Base-by-base conservation (phyloP, 2,888 invertebrate genomes). In the Drosophila mulleri region DNA sequence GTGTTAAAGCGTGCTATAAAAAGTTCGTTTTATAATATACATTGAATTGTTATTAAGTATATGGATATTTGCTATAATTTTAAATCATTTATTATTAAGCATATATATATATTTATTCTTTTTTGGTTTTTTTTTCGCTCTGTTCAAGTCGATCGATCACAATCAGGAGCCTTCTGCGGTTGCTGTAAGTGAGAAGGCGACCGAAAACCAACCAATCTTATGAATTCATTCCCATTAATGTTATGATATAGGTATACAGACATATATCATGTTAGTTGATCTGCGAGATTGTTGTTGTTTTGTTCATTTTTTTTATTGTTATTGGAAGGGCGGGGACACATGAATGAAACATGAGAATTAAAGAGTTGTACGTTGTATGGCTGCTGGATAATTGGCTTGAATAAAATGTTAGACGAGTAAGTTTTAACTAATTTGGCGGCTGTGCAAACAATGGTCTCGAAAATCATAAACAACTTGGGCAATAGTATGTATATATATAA, bases 111-210 rank as follows among this genome's bases (percentile, higher is more conserved):
- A 65, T 39, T 37, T 16, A 8, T 48, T 32, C 12, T 2, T 12
- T 18, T 67, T 71, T 32, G 3, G 8, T 14, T 56, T 35, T 59
- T 35, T 59, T 39, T 11, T 11, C 39, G 39, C 54, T 54, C 54
- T 26, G 41, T 54, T 54, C 41, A 35, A 57, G 61, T 67, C 54
- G 78, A 88, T 88, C 83, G 82, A 82, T 86, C 83, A 86, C 83
- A 80, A 78, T 80, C 88, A 91, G 94, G 95, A 95, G 94, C 96
- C 96, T 96, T 96, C 96, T 95, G 96, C 96, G 95, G 95, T 94
- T 96, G 96, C 96, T 96, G 96, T 96, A 96, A 83, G 94, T 94
- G 96, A 96, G 96, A 96, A 96, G 96, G 96, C 95, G 95, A 95
- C 96, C 94, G 95, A 94, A 92, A 93, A 91, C 92, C 92, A 92